A percentile compares a stretch with the other conserved stretches of the same genome.
Evolutionary conservation across 2,113 vertebrate genomes (phyloP).

Genomic region (Trichomycterus rosablanca): DNA sequence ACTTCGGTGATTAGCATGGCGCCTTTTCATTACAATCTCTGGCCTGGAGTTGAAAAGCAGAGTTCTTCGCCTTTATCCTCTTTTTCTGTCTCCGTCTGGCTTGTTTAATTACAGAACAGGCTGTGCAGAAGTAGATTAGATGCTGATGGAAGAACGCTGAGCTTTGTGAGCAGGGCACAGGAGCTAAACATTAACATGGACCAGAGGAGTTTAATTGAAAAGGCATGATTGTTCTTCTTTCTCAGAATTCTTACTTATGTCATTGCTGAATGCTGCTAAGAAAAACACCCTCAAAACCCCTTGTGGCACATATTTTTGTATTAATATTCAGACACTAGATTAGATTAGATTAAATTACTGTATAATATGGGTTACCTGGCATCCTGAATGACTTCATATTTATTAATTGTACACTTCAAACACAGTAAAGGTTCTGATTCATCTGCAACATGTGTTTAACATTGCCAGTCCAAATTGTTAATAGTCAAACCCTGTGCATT

Average conservation of each 20-base stretch:
- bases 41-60: conserved; percentile 15
- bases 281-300: no score
- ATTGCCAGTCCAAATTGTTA: no score
- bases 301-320: no score
- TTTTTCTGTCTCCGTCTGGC: conserved; percentile 13
- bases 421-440: no score
- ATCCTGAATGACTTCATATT: no score
- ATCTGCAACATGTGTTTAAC: no score
- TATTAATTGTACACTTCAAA: no score
- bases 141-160: conserved; percentile 20
- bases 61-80: conserved; percentile 10
- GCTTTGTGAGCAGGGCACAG: conserved; percentile 2
- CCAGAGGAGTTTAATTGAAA: background rate
- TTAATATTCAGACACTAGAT: no score
- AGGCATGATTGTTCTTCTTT: no score
- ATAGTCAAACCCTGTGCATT: no score
- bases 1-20: conserved; percentile 41
- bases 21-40: conserved; percentile 32
- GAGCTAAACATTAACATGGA: background rate
- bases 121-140: conserved; percentile 33
- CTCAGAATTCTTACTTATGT: background rate
- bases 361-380: no score
- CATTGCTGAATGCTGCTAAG: background rate
- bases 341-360: no score
- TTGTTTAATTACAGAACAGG: conserved; percentile 34